Evolutionary conservation across 2,113 vertebrate species (phyloP).

Genomic region (Calonectris borealis): DNA sequence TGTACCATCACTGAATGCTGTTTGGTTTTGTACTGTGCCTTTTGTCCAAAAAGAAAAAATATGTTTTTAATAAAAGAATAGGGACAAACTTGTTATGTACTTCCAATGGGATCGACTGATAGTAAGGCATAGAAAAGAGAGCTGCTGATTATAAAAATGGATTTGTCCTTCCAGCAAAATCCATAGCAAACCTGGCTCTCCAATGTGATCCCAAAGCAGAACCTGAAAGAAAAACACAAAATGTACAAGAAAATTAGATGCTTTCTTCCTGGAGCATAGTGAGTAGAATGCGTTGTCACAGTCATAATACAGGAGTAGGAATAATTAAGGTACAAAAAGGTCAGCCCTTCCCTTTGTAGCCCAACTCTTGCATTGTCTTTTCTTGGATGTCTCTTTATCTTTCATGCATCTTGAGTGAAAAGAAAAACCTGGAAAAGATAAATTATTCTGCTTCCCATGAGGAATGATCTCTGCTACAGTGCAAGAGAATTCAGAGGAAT

Average conservation of each 20-base stretch:
- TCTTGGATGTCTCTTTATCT: not conserved
- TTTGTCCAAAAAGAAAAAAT: not conserved
- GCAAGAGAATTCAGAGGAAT: not conserved
- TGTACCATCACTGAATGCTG: not conserved
- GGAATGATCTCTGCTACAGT: not conserved
- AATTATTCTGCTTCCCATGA: not conserved
- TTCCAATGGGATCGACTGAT: not conserved
- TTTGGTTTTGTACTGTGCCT: not conserved
- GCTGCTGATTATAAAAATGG: not conserved
- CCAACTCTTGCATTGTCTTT: not conserved
- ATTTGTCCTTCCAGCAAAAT: not conserved
- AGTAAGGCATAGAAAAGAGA: not conserved
- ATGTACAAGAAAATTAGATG: not conserved
- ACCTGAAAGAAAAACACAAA: not conserved
- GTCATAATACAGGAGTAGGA: not conserved
- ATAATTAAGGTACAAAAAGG: not conserved
- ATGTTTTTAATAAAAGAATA: not conserved
- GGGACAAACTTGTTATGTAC: not conserved
- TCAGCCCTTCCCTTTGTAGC: not conserved
- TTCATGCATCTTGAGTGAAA: not conserved
- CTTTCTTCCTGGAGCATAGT: not conserved
- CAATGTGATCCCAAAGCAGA: not conserved
- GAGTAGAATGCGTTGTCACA: not conserved
- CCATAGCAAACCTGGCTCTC: not conserved
- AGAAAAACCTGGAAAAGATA: not conserved